Evolutionary conservation across 2,113 vertebrate genomes (phyloP).

Genomic region (Amia ocellicauda): DNA sequence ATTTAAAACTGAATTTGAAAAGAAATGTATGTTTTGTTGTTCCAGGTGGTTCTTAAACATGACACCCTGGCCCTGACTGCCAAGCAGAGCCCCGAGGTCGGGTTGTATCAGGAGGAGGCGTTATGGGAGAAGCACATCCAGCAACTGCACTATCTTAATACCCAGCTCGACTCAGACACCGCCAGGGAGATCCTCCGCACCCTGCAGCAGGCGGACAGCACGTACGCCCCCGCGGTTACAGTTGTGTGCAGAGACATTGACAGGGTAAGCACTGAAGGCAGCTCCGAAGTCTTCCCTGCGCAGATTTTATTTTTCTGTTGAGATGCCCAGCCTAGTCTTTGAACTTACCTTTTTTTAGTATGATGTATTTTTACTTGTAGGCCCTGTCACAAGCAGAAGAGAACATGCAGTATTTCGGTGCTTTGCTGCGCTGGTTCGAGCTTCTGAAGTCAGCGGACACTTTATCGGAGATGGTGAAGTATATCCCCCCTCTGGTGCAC

Average conservation of each 20-base stretch:
- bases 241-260: slow-evolving; percentile 17
- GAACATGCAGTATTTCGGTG: slow-evolving; percentile 21
- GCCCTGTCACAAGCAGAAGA: slow-evolving; percentile 21
- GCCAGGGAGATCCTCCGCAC: slow-evolving; percentile 19
- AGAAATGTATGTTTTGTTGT: too few species aligned
- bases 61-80: slow-evolving; percentile 18
- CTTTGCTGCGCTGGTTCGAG: slow-evolving; percentile 21
- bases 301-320: too few species aligned
- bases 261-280: slow-evolving; percentile 8
- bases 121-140: slow-evolving; percentile 25
- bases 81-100: slow-evolving; percentile 6
- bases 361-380: slow-evolving; percentile 1
- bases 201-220: slow-evolving; percentile 25
- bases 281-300: background rate
- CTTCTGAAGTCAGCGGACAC: slow-evolving; percentile 5
- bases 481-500: slow-evolving; percentile 21
- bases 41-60: slow-evolving; percentile 26
- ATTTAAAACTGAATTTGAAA: too few species aligned
- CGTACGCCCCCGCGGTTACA: slow-evolving; percentile 22
- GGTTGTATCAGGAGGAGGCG: slow-evolving; percentile 25
- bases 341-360: too few species aligned
- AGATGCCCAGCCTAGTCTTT: too few species aligned
- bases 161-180: slow-evolving; percentile 20
- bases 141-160: slow-evolving; percentile 16
- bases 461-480: slow-evolving; percentile 13